Conservation (phyloP, 2,888 invertebrate species). For the Odontocolon sp. region DNA sequence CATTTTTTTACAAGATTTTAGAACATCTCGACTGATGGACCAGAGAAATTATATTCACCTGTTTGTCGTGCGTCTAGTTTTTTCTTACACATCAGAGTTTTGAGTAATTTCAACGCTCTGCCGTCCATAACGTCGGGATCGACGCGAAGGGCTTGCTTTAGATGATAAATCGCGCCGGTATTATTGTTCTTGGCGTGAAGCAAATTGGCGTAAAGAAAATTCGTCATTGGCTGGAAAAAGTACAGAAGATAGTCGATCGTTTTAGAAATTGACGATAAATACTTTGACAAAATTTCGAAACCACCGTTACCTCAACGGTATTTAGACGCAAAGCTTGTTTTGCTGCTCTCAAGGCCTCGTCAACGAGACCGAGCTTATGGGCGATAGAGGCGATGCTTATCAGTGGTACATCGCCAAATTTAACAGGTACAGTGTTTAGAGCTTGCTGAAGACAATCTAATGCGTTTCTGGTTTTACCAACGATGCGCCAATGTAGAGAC, state of each 20-base stretch:
- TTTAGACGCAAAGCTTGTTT: conserved; percentile 85
- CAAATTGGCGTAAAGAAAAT: conserved; percentile 86
- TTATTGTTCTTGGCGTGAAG: conserved; percentile 86
- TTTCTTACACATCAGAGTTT: conserved; percentile 83
- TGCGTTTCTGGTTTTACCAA: conserved; percentile 86
- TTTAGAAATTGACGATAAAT: not conserved
- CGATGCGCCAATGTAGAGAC: conserved; percentile 90
- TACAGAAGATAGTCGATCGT: conserved; percentile 8
- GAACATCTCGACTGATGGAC: too few relatives aligned
- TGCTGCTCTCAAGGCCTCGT: conserved; percentile 85
- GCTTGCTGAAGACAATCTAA: conserved; percentile 87
- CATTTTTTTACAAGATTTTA: too few relatives aligned
- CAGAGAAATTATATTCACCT: conserved; percentile 56
- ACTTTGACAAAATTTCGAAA: not conserved
- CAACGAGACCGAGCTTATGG: conserved; percentile 85
- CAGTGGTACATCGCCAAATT: conserved; percentile 86
- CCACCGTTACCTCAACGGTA: conserved; percentile 83
- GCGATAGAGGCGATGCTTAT: conserved; percentile 87
- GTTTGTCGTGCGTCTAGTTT: conserved; percentile 58
- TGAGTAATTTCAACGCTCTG: conserved; percentile 81
- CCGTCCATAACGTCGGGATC: conserved; percentile 82
- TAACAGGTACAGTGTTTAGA: conserved; percentile 83
- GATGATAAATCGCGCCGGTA: conserved; percentile 84
- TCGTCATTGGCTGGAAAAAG: conserved; percentile 85
- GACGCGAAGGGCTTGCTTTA: conserved; percentile 84